Percentiles rank a stretch among this genome's conserved stretches.
Evolutionary conservation across 2,113 vertebrate species (phyloP).

Genomic region (Dunckerocampus dactyliophorus): DNA sequence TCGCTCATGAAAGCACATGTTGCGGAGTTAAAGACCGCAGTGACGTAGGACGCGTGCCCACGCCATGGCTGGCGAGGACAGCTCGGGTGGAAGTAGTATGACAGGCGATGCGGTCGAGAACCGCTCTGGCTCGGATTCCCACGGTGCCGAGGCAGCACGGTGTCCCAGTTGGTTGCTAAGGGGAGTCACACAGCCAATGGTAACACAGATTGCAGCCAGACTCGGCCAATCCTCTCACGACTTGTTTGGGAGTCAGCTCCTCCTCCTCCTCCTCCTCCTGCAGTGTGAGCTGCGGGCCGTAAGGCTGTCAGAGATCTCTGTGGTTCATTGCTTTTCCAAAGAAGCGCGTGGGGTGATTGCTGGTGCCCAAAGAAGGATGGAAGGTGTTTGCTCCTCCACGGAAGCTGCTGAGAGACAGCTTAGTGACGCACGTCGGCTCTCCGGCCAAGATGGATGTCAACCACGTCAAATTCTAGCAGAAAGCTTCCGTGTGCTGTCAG

Average conservation of each 20-base stretch:
- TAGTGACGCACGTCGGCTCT: slow-evolving; percentile 2
- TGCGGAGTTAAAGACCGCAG: slow-evolving; percentile 39
- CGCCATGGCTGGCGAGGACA: background rate
- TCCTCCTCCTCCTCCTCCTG: slow-evolving; percentile 10
- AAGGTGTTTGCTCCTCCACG: background rate
- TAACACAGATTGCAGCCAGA: slow-evolving; percentile 32
- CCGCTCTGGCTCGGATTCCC: slow-evolving; percentile 25
- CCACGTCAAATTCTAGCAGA: slow-evolving; percentile 11
- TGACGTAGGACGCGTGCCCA: slow-evolving; percentile 8
- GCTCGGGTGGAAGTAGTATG: slow-evolving; percentile 15
- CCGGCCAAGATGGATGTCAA: background rate
- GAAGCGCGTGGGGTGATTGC: slow-evolving; percentile 11
- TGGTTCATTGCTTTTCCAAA: background rate
- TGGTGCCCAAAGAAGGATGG: too few species aligned
- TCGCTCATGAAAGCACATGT: background rate
- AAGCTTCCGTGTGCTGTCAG: slow-evolving; percentile 28
- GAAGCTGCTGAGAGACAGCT: slow-evolving; percentile 8
- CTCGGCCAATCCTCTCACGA: slow-evolving; percentile 43
- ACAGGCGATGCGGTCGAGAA: slow-evolving; percentile 17
- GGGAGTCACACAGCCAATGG: slow-evolving; percentile 42
- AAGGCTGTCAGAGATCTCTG: slow-evolving; percentile 2
- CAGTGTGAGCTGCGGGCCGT: background rate
- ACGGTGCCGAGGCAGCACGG: slow-evolving; percentile 38
- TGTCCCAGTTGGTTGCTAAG: slow-evolving; percentile 36
- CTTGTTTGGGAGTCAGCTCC: slow-evolving; percentile 45